phyloP scores from a whole-genome alignment of 1,140 invertebrate genomes.

The Dreissena rostriformis region DNA sequence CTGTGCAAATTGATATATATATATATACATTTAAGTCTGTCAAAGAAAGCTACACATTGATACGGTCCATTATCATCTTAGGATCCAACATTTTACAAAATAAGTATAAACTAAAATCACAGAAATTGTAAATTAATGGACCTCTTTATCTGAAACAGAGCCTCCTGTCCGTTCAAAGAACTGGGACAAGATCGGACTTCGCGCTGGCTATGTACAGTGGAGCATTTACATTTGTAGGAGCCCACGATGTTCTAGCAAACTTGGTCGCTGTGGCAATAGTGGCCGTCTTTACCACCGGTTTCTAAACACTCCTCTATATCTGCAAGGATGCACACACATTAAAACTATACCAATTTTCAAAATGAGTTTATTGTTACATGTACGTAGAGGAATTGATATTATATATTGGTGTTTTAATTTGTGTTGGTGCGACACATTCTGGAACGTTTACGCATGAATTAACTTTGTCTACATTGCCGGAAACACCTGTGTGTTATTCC shows the following conservation, averaged over 20 bases:
- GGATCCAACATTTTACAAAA: no score
- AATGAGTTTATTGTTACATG: no score
- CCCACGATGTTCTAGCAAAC: conserved; percentile 79
- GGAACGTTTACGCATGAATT: no score
- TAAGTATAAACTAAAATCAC: conserved; percentile 10
- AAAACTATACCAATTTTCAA: background rate
- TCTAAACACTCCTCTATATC: conserved; percentile 78
- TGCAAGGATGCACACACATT: conserved; percentile 60
- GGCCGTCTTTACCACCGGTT: conserved; percentile 80
- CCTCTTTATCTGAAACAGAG: conserved; percentile 35
- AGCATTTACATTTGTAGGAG: conserved; percentile 77
- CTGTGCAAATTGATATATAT: no score
- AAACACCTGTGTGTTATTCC: no score
- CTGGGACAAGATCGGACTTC: conserved; percentile 74
- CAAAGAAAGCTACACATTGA: no score
- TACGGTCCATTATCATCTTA: no score
- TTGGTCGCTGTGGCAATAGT: conserved; percentile 88
- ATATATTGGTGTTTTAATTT: no score
- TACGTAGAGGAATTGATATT: no score
- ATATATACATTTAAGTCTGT: no score
- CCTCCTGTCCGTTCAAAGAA: conserved; percentile 49
- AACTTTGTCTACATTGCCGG: no score
- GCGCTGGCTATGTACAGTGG: conserved; percentile 68
- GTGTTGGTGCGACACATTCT: no score
- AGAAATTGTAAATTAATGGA: conserved; percentile 20